These are phyloP conservation scores for Baronia brevicornis DNA, from an alignment of 2,888 invertebrate genomes.

Conservation along the genomic window DNA sequence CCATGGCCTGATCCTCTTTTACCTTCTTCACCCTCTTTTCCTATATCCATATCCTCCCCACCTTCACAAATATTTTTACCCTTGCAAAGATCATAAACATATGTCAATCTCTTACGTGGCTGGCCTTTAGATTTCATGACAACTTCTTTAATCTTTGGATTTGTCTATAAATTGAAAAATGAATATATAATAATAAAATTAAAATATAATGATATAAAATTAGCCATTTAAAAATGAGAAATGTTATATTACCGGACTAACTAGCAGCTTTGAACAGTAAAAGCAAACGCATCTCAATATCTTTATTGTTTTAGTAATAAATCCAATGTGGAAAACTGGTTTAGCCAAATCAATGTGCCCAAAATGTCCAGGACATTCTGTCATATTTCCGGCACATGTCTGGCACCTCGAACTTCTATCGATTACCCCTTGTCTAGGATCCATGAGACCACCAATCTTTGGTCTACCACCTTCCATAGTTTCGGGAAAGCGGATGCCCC, in stretches of 20 bases:
- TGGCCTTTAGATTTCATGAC: slow-evolving; percentile 97
- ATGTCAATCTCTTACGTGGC: slow-evolving; percentile 93
- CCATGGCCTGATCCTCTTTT: slow-evolving; percentile 84
- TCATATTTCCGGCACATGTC: slow-evolving; percentile 98
- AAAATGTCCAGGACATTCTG: slow-evolving; percentile 99
- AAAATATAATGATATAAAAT: slow-evolving; percentile 1
- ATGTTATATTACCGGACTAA: slow-evolving; percentile 84
- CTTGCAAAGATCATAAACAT: slow-evolving; percentile 98
- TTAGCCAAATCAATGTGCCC: slow-evolving; percentile 99
- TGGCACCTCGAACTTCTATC: slow-evolving; percentile 95
- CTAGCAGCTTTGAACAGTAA: slow-evolving; percentile 97
- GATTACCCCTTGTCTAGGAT: slow-evolving; percentile 98
- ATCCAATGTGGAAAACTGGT: slow-evolving; percentile 99
- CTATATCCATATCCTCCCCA: slow-evolving; percentile 97
- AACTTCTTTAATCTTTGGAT: slow-evolving; percentile 95
- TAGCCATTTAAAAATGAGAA: slow-evolving; percentile 19
- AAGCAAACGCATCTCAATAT: slow-evolving; percentile 99
- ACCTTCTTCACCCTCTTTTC: slow-evolving; percentile 82
- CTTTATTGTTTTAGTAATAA: slow-evolving; percentile 97
- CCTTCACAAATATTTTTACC: slow-evolving; percentile 99
- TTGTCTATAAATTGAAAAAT: slow-evolving; percentile 75
- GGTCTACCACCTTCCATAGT: slow-evolving; percentile 99
- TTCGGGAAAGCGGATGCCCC: slow-evolving; percentile 97
- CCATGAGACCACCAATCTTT: slow-evolving; percentile 98
- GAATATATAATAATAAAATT: neutral